Evolutionary conservation across 2,888 invertebrate species (phyloP), one percentile per base, ranked within the genome.

Genomic region (Cephus nigrinus): DNA sequence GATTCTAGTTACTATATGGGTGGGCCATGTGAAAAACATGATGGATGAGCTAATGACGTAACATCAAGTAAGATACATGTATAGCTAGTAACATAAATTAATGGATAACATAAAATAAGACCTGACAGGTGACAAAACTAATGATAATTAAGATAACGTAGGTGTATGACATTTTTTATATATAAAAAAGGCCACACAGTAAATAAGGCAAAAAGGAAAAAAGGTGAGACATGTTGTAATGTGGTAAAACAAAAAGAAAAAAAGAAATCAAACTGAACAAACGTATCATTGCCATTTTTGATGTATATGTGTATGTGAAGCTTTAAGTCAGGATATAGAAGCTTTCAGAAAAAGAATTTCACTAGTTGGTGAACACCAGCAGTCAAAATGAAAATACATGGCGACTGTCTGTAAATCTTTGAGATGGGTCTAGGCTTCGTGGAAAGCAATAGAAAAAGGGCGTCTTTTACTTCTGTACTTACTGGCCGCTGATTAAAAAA

Each of bases 351-450:
- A 55, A 55, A 40, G 40, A 55, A 23, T 55, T 55, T 23, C 23
- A 9, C 23, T 15, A 55, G 23, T 55, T 55, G 74, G 77, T 74
- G 55, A 69, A 69, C 36, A 69, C 71, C 68, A 74, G 77, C 77
- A 75, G 69, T 77, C 77, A 33, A 77, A 11, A 74, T 69, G 33
- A 74, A 75, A 55, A 23, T 55, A 55, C 23, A 40, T 34, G 68
- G 75, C 78, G 78, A 78, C 78, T 78, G 78, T 78, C 75, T 75
- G 75, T 78, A 72, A 78, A 78, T 78, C 78, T 78, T 78, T 78
- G 72, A 78, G 12, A 68, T 69, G 75, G 72, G 55, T 55, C 55
- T 55, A 55, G 23, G 55, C 55, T 35, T 75, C n/a, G 68, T 71
- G 68, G 36, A 76, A 33, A 73, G 74, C 55, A 34, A 55, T 68